phyloP scores from a whole-genome alignment of 2,797 vertebrate species.

The Carapus acus region DNA sequence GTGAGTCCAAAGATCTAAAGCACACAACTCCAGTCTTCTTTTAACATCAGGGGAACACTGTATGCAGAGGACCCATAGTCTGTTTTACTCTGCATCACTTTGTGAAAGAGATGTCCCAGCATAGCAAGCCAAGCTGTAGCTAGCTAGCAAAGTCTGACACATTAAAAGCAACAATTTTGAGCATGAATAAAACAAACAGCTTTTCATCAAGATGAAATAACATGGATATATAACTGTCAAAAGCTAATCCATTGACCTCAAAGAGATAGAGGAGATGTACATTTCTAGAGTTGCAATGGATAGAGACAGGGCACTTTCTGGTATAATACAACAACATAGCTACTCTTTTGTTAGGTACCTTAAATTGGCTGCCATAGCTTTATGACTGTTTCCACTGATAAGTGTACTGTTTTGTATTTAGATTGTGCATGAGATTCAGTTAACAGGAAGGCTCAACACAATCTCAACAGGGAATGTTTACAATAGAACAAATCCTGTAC shows the following conservation, averaged over 20 bases:
- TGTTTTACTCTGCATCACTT: conserved; percentile 37
- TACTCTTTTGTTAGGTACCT: conserved; percentile 15
- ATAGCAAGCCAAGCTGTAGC: conserved; percentile 52
- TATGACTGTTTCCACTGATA: conserved; percentile 2
- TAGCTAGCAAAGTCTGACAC: conserved; percentile 47
- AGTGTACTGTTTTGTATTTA: not conserved
- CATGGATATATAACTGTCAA: conserved; percentile 57
- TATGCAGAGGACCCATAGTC: conserved; percentile 32
- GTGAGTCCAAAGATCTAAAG: conserved; percentile 7
- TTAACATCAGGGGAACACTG: conserved; percentile 12
- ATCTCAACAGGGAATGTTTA: conserved; percentile 52
- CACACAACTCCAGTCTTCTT: conserved; percentile 10
- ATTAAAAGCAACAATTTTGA: conserved; percentile 47
- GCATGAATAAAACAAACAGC: conserved; percentile 26
- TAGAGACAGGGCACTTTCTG: conserved; percentile 38
- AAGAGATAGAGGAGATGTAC: conserved; percentile 51
- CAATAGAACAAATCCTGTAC: conserved; percentile 15
- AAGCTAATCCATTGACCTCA: conserved; percentile 66
- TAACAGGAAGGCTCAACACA: conserved; percentile 42
- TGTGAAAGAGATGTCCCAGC: conserved; percentile 28
- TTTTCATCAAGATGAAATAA: conserved; percentile 53
- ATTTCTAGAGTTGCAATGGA: conserved; percentile 54
- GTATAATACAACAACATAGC: not conserved
- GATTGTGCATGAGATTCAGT: conserved; percentile 14
- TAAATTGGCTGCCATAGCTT: conserved; percentile 9